A percentile compares a stretch with the other conserved stretches of the same genome.
Conservation (phyloP, 2,113 vertebrate genomes). For the Otis tarda region DNA sequence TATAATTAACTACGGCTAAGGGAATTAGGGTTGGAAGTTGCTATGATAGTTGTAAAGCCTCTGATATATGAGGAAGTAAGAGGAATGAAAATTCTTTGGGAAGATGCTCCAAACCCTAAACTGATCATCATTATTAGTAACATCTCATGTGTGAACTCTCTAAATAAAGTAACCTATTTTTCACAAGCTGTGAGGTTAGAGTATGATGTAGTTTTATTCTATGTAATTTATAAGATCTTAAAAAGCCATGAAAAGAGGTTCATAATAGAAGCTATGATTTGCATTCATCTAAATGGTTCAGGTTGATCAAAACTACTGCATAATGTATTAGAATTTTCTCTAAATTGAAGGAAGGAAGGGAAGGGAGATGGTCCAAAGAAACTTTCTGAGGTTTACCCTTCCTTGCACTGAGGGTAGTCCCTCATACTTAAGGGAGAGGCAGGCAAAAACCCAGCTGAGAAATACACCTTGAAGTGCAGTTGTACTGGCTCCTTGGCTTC, state of each 20-base stretch:
- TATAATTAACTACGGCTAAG: conserved; percentile 22
- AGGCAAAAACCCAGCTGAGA: not conserved
- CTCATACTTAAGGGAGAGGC: not conserved
- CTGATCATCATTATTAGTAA: not conserved
- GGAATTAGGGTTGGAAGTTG: conserved; percentile 17
- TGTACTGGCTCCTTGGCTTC: not conserved
- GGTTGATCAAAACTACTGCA: not conserved
- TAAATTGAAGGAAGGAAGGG: not conserved
- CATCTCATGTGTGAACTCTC: not conserved
- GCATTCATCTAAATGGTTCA: not conserved
- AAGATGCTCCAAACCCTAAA: conserved; percentile 9
- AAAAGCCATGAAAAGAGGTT: not conserved
- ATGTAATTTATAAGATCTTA: not conserved
- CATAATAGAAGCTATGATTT: not conserved
- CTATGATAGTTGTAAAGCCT: not conserved
- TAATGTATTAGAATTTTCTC: not conserved
- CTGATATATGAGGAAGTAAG: not conserved
- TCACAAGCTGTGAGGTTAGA: not conserved
- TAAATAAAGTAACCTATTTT: not conserved
- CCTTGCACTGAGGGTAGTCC: not conserved
- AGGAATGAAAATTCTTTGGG: not conserved
- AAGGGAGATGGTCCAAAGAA: not conserved
- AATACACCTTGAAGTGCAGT: not conserved
- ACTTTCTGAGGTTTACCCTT: not conserved
- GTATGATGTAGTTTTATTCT: not conserved